phyloP scores from a whole-genome alignment of 2,888 invertebrate species.

The Sphecodes monilicornis region DNA sequence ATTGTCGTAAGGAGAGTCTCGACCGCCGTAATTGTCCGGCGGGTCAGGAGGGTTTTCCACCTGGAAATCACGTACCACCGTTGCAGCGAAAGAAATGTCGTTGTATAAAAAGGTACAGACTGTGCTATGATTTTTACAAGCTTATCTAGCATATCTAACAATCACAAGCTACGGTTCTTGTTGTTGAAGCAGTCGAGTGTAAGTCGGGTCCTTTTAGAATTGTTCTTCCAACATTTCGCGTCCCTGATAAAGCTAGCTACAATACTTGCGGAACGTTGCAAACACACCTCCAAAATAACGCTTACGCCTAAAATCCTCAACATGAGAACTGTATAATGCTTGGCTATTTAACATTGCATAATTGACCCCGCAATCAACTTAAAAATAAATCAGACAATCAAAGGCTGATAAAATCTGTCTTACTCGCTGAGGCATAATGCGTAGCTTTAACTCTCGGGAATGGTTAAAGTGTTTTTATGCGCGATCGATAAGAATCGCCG shows the following conservation, averaged over 20 bases:
- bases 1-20: conserved; percentile 91
- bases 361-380: neutral
- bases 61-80: conserved; percentile 57
- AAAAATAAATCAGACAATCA: neutral
- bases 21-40: conserved; percentile 84
- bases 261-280: too few relatives aligned
- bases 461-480: neutral
- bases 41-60: conserved; percentile 82
- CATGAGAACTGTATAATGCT: too few relatives aligned
- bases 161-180: too few relatives aligned
- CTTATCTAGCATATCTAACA: too few relatives aligned
- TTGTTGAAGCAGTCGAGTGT: too few relatives aligned
- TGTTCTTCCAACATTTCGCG: neutral
- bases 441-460: neutral
- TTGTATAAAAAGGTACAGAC: too few relatives aligned
- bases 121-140: too few relatives aligned
- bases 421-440: neutral
- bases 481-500: neutral
- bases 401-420: neutral
- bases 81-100: neutral
- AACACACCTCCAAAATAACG: too few relatives aligned
- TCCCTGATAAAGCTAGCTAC: too few relatives aligned
- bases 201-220: neutral
- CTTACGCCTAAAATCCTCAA: too few relatives aligned
- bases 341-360: neutral